phyloP scores from a whole-genome alignment of 2,113 vertebrate genomes.

The Chlorodrepanis virens region DNA sequence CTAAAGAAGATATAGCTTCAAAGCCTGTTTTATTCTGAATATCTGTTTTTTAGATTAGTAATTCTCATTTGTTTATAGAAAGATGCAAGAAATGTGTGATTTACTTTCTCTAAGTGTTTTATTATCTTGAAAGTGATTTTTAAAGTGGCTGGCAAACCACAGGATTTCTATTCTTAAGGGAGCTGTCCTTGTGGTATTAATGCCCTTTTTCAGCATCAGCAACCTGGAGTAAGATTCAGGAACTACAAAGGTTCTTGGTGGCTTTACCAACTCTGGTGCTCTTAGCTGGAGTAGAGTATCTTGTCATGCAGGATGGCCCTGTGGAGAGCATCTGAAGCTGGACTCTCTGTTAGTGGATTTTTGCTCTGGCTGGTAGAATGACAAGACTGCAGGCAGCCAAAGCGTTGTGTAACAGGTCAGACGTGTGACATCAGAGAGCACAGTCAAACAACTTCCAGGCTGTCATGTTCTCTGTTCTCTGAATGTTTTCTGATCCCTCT shows the following conservation, averaged over 20 bases:
- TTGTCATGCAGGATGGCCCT: neutral
- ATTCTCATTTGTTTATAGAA: neutral
- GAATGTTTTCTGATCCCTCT: neutral
- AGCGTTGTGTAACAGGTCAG: neutral
- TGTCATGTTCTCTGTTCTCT: neutral
- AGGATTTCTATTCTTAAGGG: neutral
- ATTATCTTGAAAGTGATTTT: neutral
- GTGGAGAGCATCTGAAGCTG: neutral
- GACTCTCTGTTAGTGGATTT: neutral
- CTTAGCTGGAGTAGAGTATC: neutral
- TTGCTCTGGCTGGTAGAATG: neutral
- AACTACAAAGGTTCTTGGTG: neutral
- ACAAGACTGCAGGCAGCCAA: neutral
- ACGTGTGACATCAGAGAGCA: neutral
- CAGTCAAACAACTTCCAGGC: neutral
- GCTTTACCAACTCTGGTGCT: neutral
- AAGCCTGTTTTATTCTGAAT: neutral
- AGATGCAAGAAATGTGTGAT: neutral
- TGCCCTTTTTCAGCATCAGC: neutral
- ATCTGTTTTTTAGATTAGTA: neutral
- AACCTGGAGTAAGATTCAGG: neutral
- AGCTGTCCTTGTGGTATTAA: neutral
- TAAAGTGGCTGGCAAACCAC: neutral
- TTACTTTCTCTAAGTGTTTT: neutral
- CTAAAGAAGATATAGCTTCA: neutral